Evolutionary conservation across 1,140 invertebrate genomes (phyloP).

Genomic region (Heliconius nattereri): DNA sequence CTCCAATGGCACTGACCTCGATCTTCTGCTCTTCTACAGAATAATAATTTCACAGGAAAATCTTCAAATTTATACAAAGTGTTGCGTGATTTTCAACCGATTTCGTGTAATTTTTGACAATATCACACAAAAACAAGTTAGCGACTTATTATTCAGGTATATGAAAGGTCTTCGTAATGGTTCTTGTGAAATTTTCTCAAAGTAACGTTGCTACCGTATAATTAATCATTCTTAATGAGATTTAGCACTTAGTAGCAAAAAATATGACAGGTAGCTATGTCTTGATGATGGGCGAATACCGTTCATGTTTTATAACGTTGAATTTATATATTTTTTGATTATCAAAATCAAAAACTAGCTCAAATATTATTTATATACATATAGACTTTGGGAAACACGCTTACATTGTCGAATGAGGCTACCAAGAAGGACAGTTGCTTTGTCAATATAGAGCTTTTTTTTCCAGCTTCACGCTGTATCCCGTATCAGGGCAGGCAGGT

Average conservation of each 20-base stretch:
- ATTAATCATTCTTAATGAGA: slow-evolving; percentile 46
- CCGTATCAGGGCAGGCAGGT: no score
- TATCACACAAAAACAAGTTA: slow-evolving; percentile 22
- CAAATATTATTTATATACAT: background rate
- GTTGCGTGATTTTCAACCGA: background rate
- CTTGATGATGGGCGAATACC: slow-evolving; percentile 9
- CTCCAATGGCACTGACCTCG: no score
- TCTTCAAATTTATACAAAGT: background rate
- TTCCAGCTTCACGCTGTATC: no score
- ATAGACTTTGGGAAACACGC: background rate
- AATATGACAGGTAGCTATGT: slow-evolving; percentile 25
- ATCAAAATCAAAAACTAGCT: background rate
- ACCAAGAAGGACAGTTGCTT: no score
- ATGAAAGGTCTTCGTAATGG: slow-evolving; percentile 29
- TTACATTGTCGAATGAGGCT: no score
- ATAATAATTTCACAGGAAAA: background rate
- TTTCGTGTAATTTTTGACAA: background rate
- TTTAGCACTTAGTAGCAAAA: slow-evolving; percentile 40
- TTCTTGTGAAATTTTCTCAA: slow-evolving; percentile 37
- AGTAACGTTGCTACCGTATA: slow-evolving; percentile 30
- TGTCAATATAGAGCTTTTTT: no score
- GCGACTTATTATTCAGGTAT: slow-evolving; percentile 26
- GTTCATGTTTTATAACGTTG: background rate
- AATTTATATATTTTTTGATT: slow-evolving; percentile 12
- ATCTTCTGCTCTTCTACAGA: no score